Evolutionary conservation across 2,797 vertebrate species (phyloP), one percentile per base, ranked within the genome.

Genomic region (Sebastes melanostomus): DNA sequence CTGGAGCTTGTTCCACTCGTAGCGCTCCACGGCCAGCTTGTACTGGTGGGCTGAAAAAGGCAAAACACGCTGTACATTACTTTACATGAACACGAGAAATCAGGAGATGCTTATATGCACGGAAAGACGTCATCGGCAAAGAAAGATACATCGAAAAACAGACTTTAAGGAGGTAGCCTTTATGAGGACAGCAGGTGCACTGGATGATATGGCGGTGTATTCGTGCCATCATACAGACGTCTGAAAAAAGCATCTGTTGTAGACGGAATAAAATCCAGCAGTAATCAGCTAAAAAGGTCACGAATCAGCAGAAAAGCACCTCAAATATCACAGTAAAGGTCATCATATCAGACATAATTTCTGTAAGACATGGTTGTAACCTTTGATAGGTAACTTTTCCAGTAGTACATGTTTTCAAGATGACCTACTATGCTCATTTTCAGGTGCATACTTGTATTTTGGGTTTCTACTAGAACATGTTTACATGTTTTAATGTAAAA

Each of bases 1-100:
- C 94, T 99, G 97, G 86, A 99, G 96, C 95, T 99, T 99, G 90
- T 99, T 99, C 98, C 98, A 99, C 94, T 99, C 98, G 80, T 98
- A 99, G 71, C 98, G 96, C 96, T 99, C 98, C 92, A 99, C 98
- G 2, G 98, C 97, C 90, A 98, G 90, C 93, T 99, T 99, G 95
- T 99, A 99, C 88, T 99, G 98, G 93, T 97, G 97, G 77, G 97
- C 98, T 96, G 89, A 10, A 61, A 71, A 25, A 34, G 8, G 8
- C 50, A n/a, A 8, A 32, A 30, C 29, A 30, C 1, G 1, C 56
- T 50, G 16, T 20, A 50, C 16, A 18, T 50, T 50, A 20, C 46
- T 50, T 20, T 4, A 50, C 50, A 29, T 25, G 7, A 63, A 55
- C 14, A 13, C 4, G 12, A 59, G 22, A 60, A 46, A 25, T 7